Conservation (phyloP, 1,140 invertebrate genomes). For the Drosophila sechellia region DNA sequence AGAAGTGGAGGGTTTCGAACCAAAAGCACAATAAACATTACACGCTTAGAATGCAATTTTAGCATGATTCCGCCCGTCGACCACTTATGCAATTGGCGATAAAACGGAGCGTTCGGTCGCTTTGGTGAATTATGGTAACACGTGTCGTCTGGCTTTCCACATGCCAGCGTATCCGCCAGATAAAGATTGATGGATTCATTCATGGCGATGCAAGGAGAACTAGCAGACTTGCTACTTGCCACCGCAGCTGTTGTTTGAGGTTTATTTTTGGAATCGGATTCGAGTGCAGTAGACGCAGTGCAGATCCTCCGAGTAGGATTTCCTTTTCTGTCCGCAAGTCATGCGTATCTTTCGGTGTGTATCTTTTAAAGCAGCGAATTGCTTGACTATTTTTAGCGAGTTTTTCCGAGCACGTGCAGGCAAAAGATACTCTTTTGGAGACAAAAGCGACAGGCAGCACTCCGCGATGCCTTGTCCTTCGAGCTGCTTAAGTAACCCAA, state of each 20-base stretch:
- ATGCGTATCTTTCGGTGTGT: constrained; percentile 13
- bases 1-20: background rate
- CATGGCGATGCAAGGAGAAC: constrained; percentile 16
- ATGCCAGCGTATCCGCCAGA: constrained; percentile 64
- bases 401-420: constrained; percentile 32
- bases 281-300: background rate
- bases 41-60: constrained; percentile 45
- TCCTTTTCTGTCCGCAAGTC: constrained; percentile 15
- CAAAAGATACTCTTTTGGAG: constrained; percentile 32
- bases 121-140: constrained; percentile 33
- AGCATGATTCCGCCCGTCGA: constrained; percentile 33
- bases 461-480: constrained; percentile 25
- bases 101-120: constrained; percentile 20
- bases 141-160: constrained; percentile 51
- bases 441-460: constrained; percentile 13
- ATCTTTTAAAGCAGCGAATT: constrained; percentile 23
- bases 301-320: constrained; percentile 27
- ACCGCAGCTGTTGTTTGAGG: constrained; percentile 10
- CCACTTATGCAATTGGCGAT: constrained; percentile 47
- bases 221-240: constrained; percentile 16
- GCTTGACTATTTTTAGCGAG: constrained; percentile 37
- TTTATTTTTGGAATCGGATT: constrained; percentile 29
- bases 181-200: constrained; percentile 43
- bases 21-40: constrained; percentile 23
- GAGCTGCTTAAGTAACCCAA: constrained; percentile 28